A percentile compares a stretch with the other conserved stretches of the same genome.
These are phyloP conservation scores for Heliconius eleuchia DNA, from an alignment of 1,140 invertebrate species.

Conservation along the genomic window DNA sequence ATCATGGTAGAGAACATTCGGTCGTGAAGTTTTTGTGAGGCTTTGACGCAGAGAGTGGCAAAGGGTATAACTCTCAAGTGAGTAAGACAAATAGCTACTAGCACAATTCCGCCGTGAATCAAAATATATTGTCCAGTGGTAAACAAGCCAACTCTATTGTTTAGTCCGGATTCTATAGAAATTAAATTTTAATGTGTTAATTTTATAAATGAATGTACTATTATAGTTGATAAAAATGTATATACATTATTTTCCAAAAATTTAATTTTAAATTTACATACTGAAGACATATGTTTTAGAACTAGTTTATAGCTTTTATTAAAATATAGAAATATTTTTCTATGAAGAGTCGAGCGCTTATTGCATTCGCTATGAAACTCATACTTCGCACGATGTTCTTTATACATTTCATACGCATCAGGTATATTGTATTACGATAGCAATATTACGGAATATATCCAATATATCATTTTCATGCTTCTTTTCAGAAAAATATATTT, in stretches of 20 bases:
- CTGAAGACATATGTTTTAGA: no score
- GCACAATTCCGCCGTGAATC: slow-evolving; percentile 59
- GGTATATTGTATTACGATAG: not conserved
- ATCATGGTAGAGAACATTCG: slow-evolving; percentile 85
- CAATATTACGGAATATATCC: not conserved
- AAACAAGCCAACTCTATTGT: slow-evolving; percentile 64
- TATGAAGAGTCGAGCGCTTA: not conserved
- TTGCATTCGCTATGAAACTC: not conserved
- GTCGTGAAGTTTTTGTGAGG: slow-evolving; percentile 84
- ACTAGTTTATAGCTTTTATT: not conserved
- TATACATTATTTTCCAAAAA: no score
- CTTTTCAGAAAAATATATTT: not conserved
- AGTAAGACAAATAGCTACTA: slow-evolving; percentile 50
- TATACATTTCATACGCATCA: slow-evolving; percentile 1
- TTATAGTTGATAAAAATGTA: no score
- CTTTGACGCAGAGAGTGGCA: slow-evolving; percentile 81
- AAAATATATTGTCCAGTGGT: slow-evolving; percentile 68
- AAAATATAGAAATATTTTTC: not conserved
- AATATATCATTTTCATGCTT: not conserved
- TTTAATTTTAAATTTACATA: no score
- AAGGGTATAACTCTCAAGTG: slow-evolving; percentile 81
- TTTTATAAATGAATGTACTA: not conserved
- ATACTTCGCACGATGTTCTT: not conserved
- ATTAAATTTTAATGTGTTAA: not conserved
- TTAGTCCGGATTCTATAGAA: slow-evolving; percentile 57